Evolutionary conservation across 2,888 invertebrate genomes (phyloP).

Genomic region (Apeira syringaria): DNA sequence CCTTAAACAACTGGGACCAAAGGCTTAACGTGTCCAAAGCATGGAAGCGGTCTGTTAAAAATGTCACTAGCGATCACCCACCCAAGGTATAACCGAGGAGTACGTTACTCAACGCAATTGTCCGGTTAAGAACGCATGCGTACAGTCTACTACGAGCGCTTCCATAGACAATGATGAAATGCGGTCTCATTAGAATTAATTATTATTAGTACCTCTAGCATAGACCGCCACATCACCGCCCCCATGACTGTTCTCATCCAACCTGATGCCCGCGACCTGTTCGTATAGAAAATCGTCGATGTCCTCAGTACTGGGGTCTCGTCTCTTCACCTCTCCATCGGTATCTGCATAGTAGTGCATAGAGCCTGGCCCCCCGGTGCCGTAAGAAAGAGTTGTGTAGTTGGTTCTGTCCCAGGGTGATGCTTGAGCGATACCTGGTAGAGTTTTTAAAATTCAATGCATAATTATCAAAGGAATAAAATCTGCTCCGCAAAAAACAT

Average conservation of each 20-base stretch:
- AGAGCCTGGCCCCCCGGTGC: conserved; percentile 88
- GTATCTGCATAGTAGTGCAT: conserved; percentile 76
- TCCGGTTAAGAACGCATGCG: too few species aligned
- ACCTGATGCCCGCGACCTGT: conserved; percentile 88
- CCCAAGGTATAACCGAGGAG: too few species aligned
- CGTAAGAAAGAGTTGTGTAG: conserved; percentile 91
- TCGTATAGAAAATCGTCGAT: conserved; percentile 87
- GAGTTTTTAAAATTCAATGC: background rate
- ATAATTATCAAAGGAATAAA: too few species aligned
- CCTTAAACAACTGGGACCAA: too few species aligned
- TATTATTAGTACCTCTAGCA: conserved; percentile 88
- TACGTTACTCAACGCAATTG: too few species aligned
- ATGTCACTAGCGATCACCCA: too few species aligned
- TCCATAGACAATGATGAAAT: too few species aligned
- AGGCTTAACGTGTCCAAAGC: too few species aligned
- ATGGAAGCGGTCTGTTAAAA: too few species aligned
- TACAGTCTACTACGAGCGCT: too few species aligned
- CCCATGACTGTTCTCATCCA: conserved; percentile 90
- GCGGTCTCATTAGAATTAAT: too few species aligned
- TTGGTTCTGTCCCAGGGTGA: conserved; percentile 86
- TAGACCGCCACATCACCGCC: conserved; percentile 94
- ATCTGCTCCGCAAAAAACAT: too few species aligned
- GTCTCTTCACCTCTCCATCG: conserved; percentile 65
- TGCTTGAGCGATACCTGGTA: conserved; percentile 83
- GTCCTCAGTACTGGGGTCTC: conserved; percentile 84